Conservation (phyloP, 2,888 invertebrate genomes). For the Drosophila buzzatii region DNA sequence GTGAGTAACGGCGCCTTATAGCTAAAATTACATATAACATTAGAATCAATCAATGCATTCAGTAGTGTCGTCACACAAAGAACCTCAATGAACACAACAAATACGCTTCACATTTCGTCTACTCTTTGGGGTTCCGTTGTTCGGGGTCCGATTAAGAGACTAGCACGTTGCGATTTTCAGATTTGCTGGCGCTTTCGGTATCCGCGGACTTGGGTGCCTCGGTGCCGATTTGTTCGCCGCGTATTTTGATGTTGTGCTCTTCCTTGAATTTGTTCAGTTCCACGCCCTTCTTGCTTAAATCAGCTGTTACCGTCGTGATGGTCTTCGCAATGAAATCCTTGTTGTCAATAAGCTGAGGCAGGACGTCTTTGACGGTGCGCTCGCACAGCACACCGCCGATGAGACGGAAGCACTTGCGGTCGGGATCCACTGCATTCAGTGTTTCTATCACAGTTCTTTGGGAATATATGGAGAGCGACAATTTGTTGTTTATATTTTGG, state of each 20-base stretch:
- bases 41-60: conserved; percentile 67
- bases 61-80: conserved; percentile 44
- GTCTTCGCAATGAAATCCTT: conserved; percentile 92
- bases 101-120: conserved; percentile 53
- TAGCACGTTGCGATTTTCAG: conserved; percentile 87
- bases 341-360: conserved; percentile 93
- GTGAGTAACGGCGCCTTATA: conserved; percentile 68
- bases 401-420: conserved; percentile 96
- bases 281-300: conserved; percentile 93
- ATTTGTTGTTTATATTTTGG: conserved; percentile 49
- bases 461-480: conserved; percentile 5
- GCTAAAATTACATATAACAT: conserved; percentile 78
- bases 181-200: conserved; percentile 68
- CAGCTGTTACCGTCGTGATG: conserved; percentile 92
- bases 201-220: conserved; percentile 82
- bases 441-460: conserved; percentile 97
- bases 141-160: conserved; percentile 82
- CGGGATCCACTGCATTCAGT: conserved; percentile 92
- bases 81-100: conserved; percentile 58
- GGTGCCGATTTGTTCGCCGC: conserved; percentile 87
- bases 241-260: conserved; percentile 94
- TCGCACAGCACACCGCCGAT: conserved; percentile 97
- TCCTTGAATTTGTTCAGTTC: conserved; percentile 97
- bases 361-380: conserved; percentile 95
- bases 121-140: conserved; percentile 29